phyloP scores from a whole-genome alignment of 2,797 vertebrate genomes.

The Channallabes apus region DNA sequence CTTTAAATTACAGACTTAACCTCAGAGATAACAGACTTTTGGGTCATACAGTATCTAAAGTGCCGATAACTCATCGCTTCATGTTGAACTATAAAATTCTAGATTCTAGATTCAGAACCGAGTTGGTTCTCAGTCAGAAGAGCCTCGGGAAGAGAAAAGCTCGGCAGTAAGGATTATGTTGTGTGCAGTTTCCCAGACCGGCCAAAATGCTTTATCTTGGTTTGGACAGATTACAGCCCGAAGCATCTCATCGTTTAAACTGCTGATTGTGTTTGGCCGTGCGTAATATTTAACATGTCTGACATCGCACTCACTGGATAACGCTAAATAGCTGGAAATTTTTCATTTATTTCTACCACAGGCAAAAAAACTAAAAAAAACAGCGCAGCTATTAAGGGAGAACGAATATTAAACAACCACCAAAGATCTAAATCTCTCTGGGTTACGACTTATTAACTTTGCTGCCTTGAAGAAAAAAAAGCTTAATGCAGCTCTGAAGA shows the following conservation, averaged over 20 bases:
- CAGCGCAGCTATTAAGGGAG: not conserved
- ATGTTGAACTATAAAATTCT: too few species aligned
- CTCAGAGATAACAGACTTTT: not conserved
- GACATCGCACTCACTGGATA: not conserved
- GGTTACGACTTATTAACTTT: not conserved
- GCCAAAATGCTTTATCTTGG: not conserved
- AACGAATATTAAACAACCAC: not conserved
- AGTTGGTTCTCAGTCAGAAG: not conserved
- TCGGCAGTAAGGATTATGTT: constrained; percentile 2
- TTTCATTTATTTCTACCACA: not conserved
- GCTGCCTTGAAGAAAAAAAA: not conserved
- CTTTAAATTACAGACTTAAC: not conserved
- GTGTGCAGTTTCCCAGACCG: not conserved
- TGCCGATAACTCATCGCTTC: not conserved
- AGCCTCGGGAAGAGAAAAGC: not conserved
- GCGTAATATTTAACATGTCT: not conserved
- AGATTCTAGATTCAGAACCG: not conserved
- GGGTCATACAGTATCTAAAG: not conserved
- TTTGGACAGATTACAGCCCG: constrained; percentile 1
- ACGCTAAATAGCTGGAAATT: not conserved
- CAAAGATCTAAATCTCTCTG: not conserved
- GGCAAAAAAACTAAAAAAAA: not conserved
- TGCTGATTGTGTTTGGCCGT: not conserved
- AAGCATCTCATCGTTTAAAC: not conserved
- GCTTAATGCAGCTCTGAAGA: not conserved